Base-by-base conservation (phyloP, 2,888 invertebrate species). In the Clusia tigrina region DNA sequence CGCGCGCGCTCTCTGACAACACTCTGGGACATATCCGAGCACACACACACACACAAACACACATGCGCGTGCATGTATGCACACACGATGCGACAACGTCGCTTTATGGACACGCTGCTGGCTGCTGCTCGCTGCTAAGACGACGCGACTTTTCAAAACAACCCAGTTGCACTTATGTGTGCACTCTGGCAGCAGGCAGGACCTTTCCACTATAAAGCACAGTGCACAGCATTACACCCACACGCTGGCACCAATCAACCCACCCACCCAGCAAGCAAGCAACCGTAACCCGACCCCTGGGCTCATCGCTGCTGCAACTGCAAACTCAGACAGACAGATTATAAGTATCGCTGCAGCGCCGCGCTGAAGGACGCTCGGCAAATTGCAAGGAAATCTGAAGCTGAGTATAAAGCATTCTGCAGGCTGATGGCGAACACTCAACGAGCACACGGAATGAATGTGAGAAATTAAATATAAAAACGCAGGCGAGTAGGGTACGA, bases 41-140 rank as follows among this genome's bases (percentile, higher is more conserved):
- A 26, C 22, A 26, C 54, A 25, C 48, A 18, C 51, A 58, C 18
- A 42, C 12, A 58, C 37, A 15, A 2, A 46, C 42, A 56, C 56
- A 56, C 42, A 42, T 32, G 23, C 24, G 10, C 57, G 22, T 2
- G 25, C 23, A 46, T 12, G 32, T 6, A 32, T 32, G 32, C 32
- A 6, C 32, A n/a, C n/a, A n/a, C n/a, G n/a, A n/a, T n/a, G n/a
- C n/a, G n/a, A n/a, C n/a, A n/a, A n/a, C n/a, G n/a, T n/a, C n/a
- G n/a, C n/a, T n/a, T n/a, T n/a, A n/a, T n/a, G n/a, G n/a, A n/a
- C n/a, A n/a, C n/a, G n/a, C n/a, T n/a, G n/a, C n/a, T n/a, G n/a
- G n/a, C n/a, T n/a, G n/a, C n/a, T n/a, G n/a, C n/a, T n/a, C n/a
- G n/a, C n/a, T n/a, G n/a, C n/a, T n/a, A n/a, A n/a, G n/a, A n/a